Evolutionary conservation across 2,113 vertebrate genomes (phyloP), one percentile per base, ranked within the genome.

Genomic region (Tursiops truncatus): DNA sequence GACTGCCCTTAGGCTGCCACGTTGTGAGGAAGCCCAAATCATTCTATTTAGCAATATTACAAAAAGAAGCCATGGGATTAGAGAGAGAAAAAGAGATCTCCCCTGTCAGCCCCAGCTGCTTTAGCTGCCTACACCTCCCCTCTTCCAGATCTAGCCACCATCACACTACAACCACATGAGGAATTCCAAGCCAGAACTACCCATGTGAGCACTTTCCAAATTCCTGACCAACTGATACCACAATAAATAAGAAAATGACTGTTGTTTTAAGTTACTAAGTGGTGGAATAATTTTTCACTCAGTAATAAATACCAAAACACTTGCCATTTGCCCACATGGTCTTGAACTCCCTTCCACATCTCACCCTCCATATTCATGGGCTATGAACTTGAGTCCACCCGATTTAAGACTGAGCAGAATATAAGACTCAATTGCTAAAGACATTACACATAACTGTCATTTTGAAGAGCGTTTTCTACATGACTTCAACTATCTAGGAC

Each of bases 1-100:
- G 15, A 50, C 18, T 58, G 4, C 28, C 8, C n/a, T 85, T 65
- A 36, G 56, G 28, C 10, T 31, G 9, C 31, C 53, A 79, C 17
- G 25, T 8, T 94, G 17, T 90, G n/a, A 79, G 44, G n/a, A 95
- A 94, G 15, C 25, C 38, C 25, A 47, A 90, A 47, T 13, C 94
- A n/a, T 86, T 15, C 11, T 8, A 73, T n/a, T 95, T 67, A 73
- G 3, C 26, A 89, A 21, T n/a, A 60, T 12, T 73, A 68, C 12
- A n/a, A n/a, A 23, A 25, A 38, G 15, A 86, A 62, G 13, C 13
- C n/a, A 28, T 25, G 76, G 86, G n/a, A 26, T 2, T 5, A 85
- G 4, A 76, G 23, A 58, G 44, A 76, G 8, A 41, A 6, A 21
- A 44, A 26, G 14, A 4, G 3, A 56, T 47, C 28, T 44, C 8